Base-by-base conservation (phyloP, 1,140 invertebrate species). In the Hypsibius dujardini region DNA sequence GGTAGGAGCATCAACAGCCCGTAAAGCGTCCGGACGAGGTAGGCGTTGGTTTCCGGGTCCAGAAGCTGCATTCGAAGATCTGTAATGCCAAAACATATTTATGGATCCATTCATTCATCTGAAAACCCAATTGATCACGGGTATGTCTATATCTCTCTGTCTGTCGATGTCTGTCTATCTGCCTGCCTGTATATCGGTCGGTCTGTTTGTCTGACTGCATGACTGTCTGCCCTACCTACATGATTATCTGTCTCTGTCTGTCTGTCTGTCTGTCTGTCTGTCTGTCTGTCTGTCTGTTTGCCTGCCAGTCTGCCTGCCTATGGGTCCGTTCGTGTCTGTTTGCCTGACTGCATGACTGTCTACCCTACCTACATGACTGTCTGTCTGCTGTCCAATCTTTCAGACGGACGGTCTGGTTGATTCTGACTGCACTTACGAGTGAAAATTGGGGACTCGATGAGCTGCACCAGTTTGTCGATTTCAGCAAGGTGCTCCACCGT, bases 401-500 rank as follows among this genome's bases (percentile, higher is more conserved):
- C 70, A 45, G 45, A 12, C 69, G 67, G 28, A 28, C 28, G 28
- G 28, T 28, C 28, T 28, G 28, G 28, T 28, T 28, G 28, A 28
- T 28, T 28, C 28, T 28, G 28, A 28, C 28, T 28, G 50, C 78
- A 87, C 89, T 89, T 83, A 96, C 93, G 95, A 73, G 93, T 92
- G 82, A 98, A 97, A 79, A 98, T 96, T 7, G 95, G 95, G 40
- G 95, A 98, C 81, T 99, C 95, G 73, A 99, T 88, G 0, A 98
- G 82, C 79, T 98, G 95, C 15, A 98, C 89, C 70, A 99, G 79
- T 81, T 96, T 95, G 79, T 98, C 95, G 71, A 98, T 87, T 84
- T 98, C 95, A 7, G 87, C 90, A 1, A 99, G 82, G 77, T 97
- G 88, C 74, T 98, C 93, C 47, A 97, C 88, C 0, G 94, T 98